Evolutionary conservation across 2,888 invertebrate species (phyloP).

Genomic region (Tuta absoluta): DNA sequence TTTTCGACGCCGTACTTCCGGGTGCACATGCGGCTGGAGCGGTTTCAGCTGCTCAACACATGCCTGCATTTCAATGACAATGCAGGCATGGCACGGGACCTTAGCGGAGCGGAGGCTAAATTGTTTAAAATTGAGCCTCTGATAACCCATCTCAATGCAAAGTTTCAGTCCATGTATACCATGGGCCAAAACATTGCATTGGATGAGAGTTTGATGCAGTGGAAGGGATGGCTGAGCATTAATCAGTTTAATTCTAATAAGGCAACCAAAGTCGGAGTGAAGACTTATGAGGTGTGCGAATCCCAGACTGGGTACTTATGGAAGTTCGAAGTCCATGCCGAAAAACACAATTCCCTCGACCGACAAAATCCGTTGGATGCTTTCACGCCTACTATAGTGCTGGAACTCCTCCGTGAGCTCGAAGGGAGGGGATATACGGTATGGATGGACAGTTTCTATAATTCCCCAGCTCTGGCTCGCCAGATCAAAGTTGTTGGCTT

Average conservation of each 20-base stretch:
- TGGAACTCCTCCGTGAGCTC: too few species aligned
- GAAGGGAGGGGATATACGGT: too few species aligned
- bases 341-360: too few species aligned
- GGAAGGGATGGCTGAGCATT: conserved; percentile 41
- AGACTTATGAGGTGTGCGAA: conserved; percentile 41
- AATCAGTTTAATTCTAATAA: conserved; percentile 40
- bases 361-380: too few species aligned
- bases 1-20: neutral
- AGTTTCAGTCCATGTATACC: conserved; percentile 7
- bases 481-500: neutral
- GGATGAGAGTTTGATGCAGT: conserved; percentile 33
- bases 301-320: conserved; percentile 40
- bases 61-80: too few species aligned
- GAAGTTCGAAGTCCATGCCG: conserved; percentile 34
- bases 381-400: too few species aligned
- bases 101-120: conserved; percentile 27
- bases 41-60: neutral
- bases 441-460: too few species aligned
- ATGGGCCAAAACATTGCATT: conserved; percentile 30
- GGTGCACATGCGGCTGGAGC: neutral
- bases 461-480: neutral
- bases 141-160: conserved; percentile 23
- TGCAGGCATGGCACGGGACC: neutral
- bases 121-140: conserved; percentile 32
- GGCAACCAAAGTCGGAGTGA: conserved; percentile 36